A percentile compares a stretch with the other conserved stretches of the same genome.
Evolutionary conservation across 1,140 invertebrate species (phyloP).

Genomic region (Daktulosphaira vitifoliae): DNA sequence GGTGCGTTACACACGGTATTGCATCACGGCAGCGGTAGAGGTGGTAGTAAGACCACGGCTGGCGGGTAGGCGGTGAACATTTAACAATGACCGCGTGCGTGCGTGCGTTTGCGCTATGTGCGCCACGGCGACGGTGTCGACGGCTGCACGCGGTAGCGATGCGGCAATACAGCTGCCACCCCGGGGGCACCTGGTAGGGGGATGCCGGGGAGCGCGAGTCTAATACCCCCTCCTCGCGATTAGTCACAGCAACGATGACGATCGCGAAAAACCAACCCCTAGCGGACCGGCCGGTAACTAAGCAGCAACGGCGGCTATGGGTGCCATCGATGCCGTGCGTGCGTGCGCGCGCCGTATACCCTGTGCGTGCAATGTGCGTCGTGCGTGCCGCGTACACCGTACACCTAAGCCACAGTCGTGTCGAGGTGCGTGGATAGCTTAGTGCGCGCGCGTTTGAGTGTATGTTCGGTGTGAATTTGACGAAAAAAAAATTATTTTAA

Average conservation of each 20-base stretch:
- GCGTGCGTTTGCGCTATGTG: not conserved
- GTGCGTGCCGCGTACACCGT: conserved; percentile 22
- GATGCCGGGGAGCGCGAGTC: not conserved
- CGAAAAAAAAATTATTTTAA: not conserved
- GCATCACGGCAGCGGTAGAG: conserved; percentile 3
- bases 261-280: conserved; percentile 26
- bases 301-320: not conserved
- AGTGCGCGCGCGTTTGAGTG: conserved; percentile 17
- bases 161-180: not conserved
- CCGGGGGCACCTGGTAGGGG: conserved; percentile 17
- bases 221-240: not conserved
- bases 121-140: not conserved
- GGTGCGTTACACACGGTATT: conserved; percentile 15
- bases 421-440: conserved; percentile 26
- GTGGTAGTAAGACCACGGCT: too few relatives aligned
- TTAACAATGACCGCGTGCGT: conserved; percentile 4
- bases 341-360: conserved; percentile 22
- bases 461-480: not conserved
- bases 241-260: not conserved
- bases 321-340: not conserved
- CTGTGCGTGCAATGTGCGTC: conserved; percentile 21
- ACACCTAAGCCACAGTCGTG: conserved; percentile 24
- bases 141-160: not conserved
- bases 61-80: not conserved
- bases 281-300: conserved; percentile 30